These are phyloP conservation scores for Macrophya alboannulata DNA, from an alignment of 2,888 invertebrate species.

Conservation along the genomic window DNA sequence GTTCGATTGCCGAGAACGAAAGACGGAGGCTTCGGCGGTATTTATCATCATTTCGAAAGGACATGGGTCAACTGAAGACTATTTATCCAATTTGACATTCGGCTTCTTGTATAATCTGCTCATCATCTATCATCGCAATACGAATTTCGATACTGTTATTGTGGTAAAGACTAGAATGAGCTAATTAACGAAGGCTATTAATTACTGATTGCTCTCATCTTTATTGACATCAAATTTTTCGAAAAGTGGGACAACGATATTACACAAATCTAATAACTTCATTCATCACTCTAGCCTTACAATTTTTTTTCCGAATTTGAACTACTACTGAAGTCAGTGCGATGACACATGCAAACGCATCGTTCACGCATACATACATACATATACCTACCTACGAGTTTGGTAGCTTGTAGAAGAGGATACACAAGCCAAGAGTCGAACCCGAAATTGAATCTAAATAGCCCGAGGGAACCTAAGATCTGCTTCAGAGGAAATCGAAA, in stretches of 20 bases:
- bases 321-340: not conserved
- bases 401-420: not conserved
- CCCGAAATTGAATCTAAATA: slow-evolving; percentile 11
- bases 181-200: not conserved
- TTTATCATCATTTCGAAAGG: slow-evolving; percentile 70
- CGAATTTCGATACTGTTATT: not conserved
- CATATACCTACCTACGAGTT: not conserved
- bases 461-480: not conserved
- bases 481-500: slow-evolving; percentile 66
- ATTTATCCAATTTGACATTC: slow-evolving; percentile 67
- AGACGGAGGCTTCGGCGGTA: slow-evolving; percentile 59
- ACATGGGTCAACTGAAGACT: slow-evolving; percentile 68
- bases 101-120: slow-evolving; percentile 64
- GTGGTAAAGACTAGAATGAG: not conserved
- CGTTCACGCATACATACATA: not conserved
- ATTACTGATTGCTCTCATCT: not conserved
- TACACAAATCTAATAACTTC: not conserved
- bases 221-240: not conserved
- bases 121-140: slow-evolving; percentile 49
- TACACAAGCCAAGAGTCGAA: not conserved
- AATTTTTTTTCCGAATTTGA: not conserved
- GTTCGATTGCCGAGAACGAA: slow-evolving; percentile 59
- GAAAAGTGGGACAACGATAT: not conserved
- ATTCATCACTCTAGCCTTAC: not conserved
- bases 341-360: not conserved